Evolutionary conservation across 2,113 vertebrate species (phyloP), one percentile per base, ranked within the genome.

Genomic region (Catharus bicknelli): DNA sequence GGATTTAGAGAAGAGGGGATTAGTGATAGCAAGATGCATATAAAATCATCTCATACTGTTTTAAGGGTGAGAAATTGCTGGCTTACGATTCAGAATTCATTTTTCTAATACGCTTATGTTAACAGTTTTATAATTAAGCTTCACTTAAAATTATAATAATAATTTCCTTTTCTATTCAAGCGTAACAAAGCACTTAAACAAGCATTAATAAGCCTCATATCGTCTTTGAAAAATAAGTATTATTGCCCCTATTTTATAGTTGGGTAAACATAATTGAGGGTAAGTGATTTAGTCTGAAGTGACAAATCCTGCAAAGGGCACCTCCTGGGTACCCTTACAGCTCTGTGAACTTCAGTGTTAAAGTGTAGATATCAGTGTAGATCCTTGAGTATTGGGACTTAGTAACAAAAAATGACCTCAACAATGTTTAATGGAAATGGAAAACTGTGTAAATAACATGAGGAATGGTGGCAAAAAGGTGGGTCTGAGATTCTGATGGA

Each of bases 111-210:
- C 0, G 64, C 64, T 77, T 95, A 72, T 91, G 69, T 86, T 93
- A 92, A 92, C 80, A 82, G 61, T 88, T 94, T 94, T 88, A 86
- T 90, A 95, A 88, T 95, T 92, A 95, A 90, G 43, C 36, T 88
- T 88, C 55, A 64, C 62, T 93, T 93, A 93, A 92, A 95, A 90
- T 90, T 88, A 40, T 67, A 59, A 63, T 50, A 70, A 92, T 48
- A 75, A 95, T 95, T 91, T 91, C 81, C 81, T 86, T 90, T 84
- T 90, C 67, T 58, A 75, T 88, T 86, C 80, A 92, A 86, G 88
- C 90, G 38, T 86, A 90, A 84, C 90, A 93, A 90, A 94, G 13
- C 77, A 72, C 76, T 93, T 90, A 83, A 84, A 69, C 32, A 74
- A 88, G 73, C 88, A 84, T 92, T 95, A 92, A 88, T 96, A 96